Percentiles rank a stretch among this genome's conserved stretches.
Evolutionary conservation across 1,140 invertebrate species (phyloP).

Genomic region (Diploscapter pachys): DNA sequence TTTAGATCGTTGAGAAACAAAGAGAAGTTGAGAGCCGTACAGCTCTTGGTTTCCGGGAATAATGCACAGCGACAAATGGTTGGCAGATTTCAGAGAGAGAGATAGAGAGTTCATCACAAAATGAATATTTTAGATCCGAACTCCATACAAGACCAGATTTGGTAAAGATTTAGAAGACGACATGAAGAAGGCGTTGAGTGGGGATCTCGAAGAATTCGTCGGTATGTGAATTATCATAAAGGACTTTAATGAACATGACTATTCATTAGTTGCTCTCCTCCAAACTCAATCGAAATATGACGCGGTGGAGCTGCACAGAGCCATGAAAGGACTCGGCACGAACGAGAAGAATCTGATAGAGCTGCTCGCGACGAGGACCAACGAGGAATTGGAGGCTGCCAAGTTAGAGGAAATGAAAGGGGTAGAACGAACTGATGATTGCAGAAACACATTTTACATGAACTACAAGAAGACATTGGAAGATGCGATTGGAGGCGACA

Average conservation of each 20-base stretch:
- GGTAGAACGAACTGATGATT: neutral
- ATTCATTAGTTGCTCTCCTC: conserved; percentile 21
- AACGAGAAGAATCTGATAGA: conserved; percentile 61
- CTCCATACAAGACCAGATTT: conserved; percentile 35
- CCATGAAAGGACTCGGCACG: conserved; percentile 61
- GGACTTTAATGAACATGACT: neutral
- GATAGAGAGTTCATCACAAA: neutral
- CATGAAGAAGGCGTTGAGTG: conserved; percentile 30
- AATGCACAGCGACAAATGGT: conserved; percentile 41
- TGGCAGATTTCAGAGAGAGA: neutral
- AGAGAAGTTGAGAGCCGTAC: conserved; percentile 21
- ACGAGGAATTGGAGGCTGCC: conserved; percentile 28
- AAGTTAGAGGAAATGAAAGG: conserved; percentile 5
- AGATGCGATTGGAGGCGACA: conserved; percentile 80
- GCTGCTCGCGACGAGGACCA: conserved; percentile 61
- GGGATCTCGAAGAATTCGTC: conserved; percentile 33
- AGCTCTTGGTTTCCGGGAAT: conserved; percentile 5
- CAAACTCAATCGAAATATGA: conserved; percentile 34
- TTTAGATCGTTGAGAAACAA: conserved; percentile 11
- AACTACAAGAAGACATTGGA: conserved; percentile 67
- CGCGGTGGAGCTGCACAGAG: conserved; percentile 26
- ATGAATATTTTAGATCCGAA: conserved; percentile 30
- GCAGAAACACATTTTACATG: conserved; percentile 20
- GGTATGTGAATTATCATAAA: neutral
- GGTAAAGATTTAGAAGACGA: conserved; percentile 37